Percentiles rank a stretch among this genome's conserved stretches.
Evolutionary conservation across 2,888 invertebrate species (phyloP).

Genomic region (Cataglyphis altisquamis): DNA sequence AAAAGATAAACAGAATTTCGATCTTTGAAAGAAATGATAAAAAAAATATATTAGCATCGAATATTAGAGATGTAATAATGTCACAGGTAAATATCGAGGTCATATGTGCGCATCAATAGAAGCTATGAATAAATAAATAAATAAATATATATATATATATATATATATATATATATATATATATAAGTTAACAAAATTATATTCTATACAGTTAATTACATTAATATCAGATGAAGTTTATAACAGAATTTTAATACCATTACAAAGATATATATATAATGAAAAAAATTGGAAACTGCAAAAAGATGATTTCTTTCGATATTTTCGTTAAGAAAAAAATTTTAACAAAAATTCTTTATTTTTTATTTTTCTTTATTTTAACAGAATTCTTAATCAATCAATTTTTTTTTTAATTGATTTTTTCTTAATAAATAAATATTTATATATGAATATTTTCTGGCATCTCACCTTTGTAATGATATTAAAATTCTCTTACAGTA

Average conservation of each 20-base stretch:
- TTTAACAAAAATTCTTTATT: too few relatives aligned
- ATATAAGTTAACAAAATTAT: background rate
- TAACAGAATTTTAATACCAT: too few relatives aligned
- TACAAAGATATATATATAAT: background rate
- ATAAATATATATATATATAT: background rate
- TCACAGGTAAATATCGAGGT: background rate
- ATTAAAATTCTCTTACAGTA: background rate
- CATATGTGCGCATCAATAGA: background rate
- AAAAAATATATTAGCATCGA: background rate
- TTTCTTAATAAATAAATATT: background rate
- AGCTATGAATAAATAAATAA: background rate
- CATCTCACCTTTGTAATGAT: background rate
- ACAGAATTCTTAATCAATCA: too few relatives aligned
- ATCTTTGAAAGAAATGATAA: background rate
- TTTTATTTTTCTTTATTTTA: too few relatives aligned
- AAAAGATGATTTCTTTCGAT: too few relatives aligned
- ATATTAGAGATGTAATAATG: slow-evolving; percentile 24
- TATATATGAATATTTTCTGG: too few relatives aligned
- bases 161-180: background rate
- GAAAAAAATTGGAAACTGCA: background rate
- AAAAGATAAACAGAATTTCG: background rate
- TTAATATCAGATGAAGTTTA: too few relatives aligned
- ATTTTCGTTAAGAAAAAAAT: too few relatives aligned
- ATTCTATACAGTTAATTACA: too few relatives aligned
- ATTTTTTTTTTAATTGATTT: background rate